Percentiles rank a stretch among this genome's conserved stretches.
These are phyloP conservation scores for Poecilia velifera DNA, from an alignment of 2,797 vertebrate genomes.

Conservation along the genomic window DNA sequence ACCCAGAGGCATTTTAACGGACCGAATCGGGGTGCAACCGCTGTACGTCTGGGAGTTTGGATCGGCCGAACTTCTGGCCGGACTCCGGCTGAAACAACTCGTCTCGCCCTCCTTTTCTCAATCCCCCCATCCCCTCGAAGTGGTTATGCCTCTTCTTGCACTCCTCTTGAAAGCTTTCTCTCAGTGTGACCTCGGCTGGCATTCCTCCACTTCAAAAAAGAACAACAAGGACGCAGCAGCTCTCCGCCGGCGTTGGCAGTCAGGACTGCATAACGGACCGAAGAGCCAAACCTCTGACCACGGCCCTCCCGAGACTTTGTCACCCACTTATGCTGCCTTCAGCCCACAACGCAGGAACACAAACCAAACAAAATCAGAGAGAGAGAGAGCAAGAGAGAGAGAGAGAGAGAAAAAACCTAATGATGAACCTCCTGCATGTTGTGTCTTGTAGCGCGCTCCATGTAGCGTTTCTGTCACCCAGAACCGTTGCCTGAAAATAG, in stretches of 20 bases:
- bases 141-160: conserved; percentile 41
- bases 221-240: conserved; percentile 72
- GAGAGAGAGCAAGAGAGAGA: not conserved
- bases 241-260: conserved; percentile 42
- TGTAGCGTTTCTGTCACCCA: conserved; percentile 90
- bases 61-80: not conserved
- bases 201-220: conserved; percentile 74
- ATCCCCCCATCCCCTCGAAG: conserved; percentile 21
- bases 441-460: conserved; percentile 81
- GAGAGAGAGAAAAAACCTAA: conserved; percentile 35
- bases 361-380: conserved; percentile 5
- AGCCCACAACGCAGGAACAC: conserved; percentile 10
- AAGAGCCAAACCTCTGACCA: conserved; percentile 15
- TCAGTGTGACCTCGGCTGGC: conserved; percentile 69
- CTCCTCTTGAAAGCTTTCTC: conserved; percentile 49
- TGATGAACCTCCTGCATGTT: conserved; percentile 83
- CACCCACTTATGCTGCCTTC: not conserved
- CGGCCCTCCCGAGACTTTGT: conserved; percentile 47
- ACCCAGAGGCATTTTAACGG: conserved; percentile 10
- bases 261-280: conserved; percentile 36
- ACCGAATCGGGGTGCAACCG: conserved; percentile 1
- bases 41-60: not conserved
- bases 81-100: conserved; percentile 32
- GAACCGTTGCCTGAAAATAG: conserved; percentile 91
- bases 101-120: conserved; percentile 27